Conservation (phyloP, 1,140 invertebrate species). For the Cylas formicarius region DNA sequence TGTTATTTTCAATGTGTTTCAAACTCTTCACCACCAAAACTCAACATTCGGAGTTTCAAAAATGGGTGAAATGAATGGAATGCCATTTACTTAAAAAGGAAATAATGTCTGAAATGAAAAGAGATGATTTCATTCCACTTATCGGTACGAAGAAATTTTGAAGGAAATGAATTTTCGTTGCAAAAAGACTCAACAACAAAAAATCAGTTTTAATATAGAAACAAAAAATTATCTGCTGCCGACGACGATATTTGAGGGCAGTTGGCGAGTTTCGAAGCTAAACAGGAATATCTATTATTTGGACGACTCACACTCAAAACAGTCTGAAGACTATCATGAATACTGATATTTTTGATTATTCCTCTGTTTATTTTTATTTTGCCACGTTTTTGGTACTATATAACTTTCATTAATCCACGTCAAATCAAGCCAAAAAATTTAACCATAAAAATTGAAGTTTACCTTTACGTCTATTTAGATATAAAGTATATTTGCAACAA, state of each 20-base stretch:
- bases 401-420: too few relatives aligned
- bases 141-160: background rate
- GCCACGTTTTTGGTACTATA: background rate
- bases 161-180: background rate
- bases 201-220: background rate
- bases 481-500: too few relatives aligned
- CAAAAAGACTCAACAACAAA: background rate
- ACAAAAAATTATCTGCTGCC: background rate
- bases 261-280: too few relatives aligned
- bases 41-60: too few relatives aligned
- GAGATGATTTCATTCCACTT: background rate
- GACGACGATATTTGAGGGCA: background rate
- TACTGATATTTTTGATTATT: conserved; percentile 2
- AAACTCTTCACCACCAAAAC: too few relatives aligned
- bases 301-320: background rate
- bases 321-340: background rate
- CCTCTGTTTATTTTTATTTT: conserved; percentile 7
- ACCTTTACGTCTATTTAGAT: too few relatives aligned
- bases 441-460: too few relatives aligned
- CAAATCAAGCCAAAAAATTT: too few relatives aligned
- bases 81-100: too few relatives aligned
- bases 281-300: conserved; percentile 3
- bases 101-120: background rate
- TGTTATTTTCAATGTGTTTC: too few relatives aligned
- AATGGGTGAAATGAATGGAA: too few relatives aligned